phyloP scores from a whole-genome alignment of 1,140 invertebrate species.

The Chironomus tepperi region DNA sequence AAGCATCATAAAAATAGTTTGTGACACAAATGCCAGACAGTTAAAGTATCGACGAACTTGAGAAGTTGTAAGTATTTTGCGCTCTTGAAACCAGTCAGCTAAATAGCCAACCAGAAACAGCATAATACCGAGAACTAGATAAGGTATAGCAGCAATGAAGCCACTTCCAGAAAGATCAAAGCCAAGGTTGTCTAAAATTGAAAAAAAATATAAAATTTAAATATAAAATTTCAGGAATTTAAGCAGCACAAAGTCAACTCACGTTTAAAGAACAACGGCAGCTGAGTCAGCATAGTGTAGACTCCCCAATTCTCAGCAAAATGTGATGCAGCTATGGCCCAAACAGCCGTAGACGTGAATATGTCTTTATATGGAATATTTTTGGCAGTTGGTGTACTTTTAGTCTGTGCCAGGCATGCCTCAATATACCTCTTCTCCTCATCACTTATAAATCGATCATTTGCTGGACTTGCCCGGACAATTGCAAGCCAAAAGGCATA shows the following conservation, averaged over 20 bases:
- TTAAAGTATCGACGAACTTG: slow-evolving; percentile 58
- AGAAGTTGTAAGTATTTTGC: slow-evolving; percentile 40
- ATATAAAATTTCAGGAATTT: too few species aligned
- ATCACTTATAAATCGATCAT: slow-evolving; percentile 67
- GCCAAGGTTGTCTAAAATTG: slow-evolving; percentile 85
- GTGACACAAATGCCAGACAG: slow-evolving; percentile 59
- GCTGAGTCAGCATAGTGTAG: slow-evolving; percentile 87
- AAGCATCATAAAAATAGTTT: slow-evolving; percentile 65
- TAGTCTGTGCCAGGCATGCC: slow-evolving; percentile 57
- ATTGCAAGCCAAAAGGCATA: slow-evolving; percentile 69
- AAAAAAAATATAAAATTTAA: too few species aligned
- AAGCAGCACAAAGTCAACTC: too few species aligned
- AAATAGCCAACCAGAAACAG: slow-evolving; percentile 48
- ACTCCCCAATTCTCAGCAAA: slow-evolving; percentile 82
- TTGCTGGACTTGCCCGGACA: slow-evolving; percentile 72
- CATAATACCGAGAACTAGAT: slow-evolving; percentile 56
- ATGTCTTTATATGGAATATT: slow-evolving; percentile 71
- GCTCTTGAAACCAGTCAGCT: slow-evolving; percentile 48
- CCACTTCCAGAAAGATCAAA: slow-evolving; percentile 86
- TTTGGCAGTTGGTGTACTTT: slow-evolving; percentile 49
- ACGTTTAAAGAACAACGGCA: slow-evolving; percentile 62
- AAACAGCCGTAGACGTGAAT: slow-evolving; percentile 70
- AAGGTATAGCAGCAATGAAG: slow-evolving; percentile 64
- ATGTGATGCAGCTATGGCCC: slow-evolving; percentile 73
- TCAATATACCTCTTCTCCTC: slow-evolving; percentile 83